Percentiles rank a stretch among this genome's conserved stretches.
These are phyloP conservation scores for Pelecanoides urinatrix DNA, from an alignment of 2,113 vertebrate genomes.

Conservation along the genomic window DNA sequence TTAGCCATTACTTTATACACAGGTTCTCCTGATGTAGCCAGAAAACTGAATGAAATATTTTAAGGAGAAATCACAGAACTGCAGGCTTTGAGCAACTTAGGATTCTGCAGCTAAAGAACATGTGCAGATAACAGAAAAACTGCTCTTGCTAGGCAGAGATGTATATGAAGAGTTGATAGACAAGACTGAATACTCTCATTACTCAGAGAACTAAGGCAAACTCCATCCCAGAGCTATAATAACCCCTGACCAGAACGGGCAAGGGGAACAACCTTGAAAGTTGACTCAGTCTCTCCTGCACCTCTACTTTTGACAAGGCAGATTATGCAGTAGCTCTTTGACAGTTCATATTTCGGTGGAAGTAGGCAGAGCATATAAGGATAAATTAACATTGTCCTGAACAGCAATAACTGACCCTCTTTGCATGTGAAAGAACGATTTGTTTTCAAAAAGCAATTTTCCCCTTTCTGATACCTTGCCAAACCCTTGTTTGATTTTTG, in stretches of 20 bases:
- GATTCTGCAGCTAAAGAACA: background rate
- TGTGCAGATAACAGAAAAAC: background rate
- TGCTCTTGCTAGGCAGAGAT: background rate
- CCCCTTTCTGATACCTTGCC: background rate
- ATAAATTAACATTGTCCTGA: background rate
- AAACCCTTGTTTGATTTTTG: background rate
- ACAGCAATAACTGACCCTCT: background rate
- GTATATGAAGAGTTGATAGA: background rate
- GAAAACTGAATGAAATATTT: slow-evolving; percentile 77
- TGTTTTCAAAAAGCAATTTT: background rate
- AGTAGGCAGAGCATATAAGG: background rate
- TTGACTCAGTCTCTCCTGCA: background rate
- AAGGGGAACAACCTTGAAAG: background rate
- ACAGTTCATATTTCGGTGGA: background rate
- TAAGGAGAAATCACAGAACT: slow-evolving; percentile 66
- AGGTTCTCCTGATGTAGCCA: slow-evolving; percentile 90
- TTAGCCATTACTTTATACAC: slow-evolving; percentile 88
- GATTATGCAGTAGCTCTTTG: background rate
- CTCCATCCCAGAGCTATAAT: background rate
- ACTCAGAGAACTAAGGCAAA: background rate
- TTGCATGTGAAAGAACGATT: background rate
- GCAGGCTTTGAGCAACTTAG: background rate
- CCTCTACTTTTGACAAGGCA: background rate
- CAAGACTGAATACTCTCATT: background rate
- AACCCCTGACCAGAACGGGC: background rate